A percentile compares a stretch with the other conserved stretches of the same genome.
These are phyloP conservation scores for Lipophrys pholis DNA, from an alignment of 2,113 vertebrate species.

Conservation along the genomic window DNA sequence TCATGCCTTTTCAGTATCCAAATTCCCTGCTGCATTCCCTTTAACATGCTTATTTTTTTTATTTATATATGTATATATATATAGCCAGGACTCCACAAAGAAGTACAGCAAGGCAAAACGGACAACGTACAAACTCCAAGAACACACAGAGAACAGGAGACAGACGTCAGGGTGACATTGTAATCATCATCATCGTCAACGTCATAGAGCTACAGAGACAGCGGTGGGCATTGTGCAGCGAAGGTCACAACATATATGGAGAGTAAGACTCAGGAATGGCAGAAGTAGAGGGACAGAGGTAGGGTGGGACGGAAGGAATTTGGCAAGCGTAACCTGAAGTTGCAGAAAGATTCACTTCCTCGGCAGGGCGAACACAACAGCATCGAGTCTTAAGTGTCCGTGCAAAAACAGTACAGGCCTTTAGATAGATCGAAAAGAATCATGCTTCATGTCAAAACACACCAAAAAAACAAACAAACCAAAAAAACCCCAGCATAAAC, in stretches of 20 bases:
- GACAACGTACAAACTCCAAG: constrained; percentile 59
- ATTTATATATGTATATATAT: not conserved
- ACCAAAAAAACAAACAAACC: not conserved
- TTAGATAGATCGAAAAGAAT: constrained; percentile 44
- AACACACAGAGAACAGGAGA: constrained; percentile 67
- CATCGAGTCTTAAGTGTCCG: constrained; percentile 75
- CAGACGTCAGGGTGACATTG: constrained; percentile 65
- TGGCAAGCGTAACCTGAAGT: constrained; percentile 76
- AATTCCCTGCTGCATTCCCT: constrained; percentile 35
- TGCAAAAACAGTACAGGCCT: constrained; percentile 82
- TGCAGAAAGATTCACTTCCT: constrained; percentile 74
- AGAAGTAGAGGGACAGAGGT: constrained; percentile 30
- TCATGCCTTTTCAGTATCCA: constrained; percentile 33
- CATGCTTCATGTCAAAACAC: constrained; percentile 64
- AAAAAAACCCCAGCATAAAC: constrained; percentile 7
- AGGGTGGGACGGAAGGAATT: constrained; percentile 17
- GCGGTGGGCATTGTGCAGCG: constrained; percentile 24
- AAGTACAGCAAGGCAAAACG: constrained; percentile 72
- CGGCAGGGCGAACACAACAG: constrained; percentile 69
- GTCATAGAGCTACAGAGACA: constrained; percentile 34
- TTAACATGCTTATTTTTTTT: constrained; percentile 69
- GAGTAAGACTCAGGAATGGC: constrained; percentile 47
- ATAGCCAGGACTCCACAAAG: constrained; percentile 69
- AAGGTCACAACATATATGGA: constrained; percentile 7
- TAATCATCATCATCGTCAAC: constrained; percentile 24